Percentiles rank a stretch among this genome's conserved stretches.
phyloP scores from a whole-genome alignment of 2,113 vertebrate species.

The Lasiurus cinereus region DNA sequence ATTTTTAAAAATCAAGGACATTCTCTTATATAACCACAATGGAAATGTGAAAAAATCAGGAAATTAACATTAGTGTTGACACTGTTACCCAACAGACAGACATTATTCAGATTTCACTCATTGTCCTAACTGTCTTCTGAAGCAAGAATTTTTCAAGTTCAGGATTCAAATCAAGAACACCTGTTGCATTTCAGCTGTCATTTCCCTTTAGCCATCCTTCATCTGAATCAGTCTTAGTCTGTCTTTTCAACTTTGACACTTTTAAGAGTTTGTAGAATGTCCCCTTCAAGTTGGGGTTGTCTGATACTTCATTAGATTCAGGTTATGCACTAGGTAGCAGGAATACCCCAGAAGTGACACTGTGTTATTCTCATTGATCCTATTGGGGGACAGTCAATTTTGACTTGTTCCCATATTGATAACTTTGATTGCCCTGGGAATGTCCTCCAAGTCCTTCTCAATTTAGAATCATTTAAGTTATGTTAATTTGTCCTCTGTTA shows the following conservation, averaged over 20 bases:
- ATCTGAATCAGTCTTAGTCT: neutral
- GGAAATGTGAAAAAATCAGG: neutral
- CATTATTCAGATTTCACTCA: neutral
- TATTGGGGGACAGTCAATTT: neutral
- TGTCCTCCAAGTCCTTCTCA: neutral
- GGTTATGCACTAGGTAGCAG: neutral
- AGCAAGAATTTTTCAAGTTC: neutral
- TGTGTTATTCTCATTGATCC: neutral
- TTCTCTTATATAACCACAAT: neutral
- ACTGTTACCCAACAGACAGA: neutral
- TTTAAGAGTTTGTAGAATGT: neutral
- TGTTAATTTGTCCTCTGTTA: neutral
- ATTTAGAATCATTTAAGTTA: conserved; percentile 42
- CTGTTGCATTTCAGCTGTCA: neutral
- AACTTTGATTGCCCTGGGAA: neutral
- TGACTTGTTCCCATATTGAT: neutral
- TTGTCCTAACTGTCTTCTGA: neutral
- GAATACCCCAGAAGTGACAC: neutral
- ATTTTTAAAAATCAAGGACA: neutral
- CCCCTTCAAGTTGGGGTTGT: neutral
- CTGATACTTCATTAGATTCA: neutral
- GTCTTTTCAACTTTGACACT: neutral
- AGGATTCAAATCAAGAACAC: neutral
- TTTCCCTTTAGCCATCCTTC: neutral
- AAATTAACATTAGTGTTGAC: neutral